A percentile compares a stretch with the other conserved stretches of the same genome.
phyloP scores from a whole-genome alignment of 2,888 invertebrate genomes.

The Vannuccia rotundouncinata region DNA sequence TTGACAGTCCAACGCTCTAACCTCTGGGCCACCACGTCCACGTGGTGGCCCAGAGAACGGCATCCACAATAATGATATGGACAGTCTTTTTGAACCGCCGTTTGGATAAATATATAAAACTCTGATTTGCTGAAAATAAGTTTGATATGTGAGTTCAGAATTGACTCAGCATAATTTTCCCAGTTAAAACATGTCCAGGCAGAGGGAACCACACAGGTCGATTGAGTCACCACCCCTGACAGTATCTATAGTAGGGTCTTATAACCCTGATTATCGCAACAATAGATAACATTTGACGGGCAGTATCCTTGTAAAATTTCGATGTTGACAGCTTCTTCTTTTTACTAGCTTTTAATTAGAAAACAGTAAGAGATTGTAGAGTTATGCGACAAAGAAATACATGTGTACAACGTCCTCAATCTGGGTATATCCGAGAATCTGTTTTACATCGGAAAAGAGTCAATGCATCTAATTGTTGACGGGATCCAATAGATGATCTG shows the following conservation, averaged over 20 bases:
- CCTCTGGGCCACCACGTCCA: no score
- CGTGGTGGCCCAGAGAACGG: no score
- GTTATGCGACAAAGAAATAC: background rate
- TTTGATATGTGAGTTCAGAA: background rate
- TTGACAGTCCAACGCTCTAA: no score
- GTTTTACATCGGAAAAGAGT: background rate
- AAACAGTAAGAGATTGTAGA: background rate
- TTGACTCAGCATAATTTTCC: background rate
- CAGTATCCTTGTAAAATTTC: background rate
- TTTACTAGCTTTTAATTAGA: background rate
- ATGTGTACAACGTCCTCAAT: background rate
- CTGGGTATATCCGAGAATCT: background rate
- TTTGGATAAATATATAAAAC: background rate
- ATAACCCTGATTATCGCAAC: no score
- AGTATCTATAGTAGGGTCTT: no score
- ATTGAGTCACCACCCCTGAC: background rate
- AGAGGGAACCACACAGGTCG: background rate
- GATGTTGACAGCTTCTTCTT: background rate
- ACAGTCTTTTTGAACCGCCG: no score
- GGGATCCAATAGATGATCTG: background rate
- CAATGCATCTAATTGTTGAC: background rate
- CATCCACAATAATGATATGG: no score
- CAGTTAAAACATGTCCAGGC: background rate
- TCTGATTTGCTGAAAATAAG: background rate
- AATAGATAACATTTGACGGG: background rate